Evolutionary conservation across 2,797 vertebrate genomes (phyloP).

Genomic region (Melanotaenia nigrans): DNA sequence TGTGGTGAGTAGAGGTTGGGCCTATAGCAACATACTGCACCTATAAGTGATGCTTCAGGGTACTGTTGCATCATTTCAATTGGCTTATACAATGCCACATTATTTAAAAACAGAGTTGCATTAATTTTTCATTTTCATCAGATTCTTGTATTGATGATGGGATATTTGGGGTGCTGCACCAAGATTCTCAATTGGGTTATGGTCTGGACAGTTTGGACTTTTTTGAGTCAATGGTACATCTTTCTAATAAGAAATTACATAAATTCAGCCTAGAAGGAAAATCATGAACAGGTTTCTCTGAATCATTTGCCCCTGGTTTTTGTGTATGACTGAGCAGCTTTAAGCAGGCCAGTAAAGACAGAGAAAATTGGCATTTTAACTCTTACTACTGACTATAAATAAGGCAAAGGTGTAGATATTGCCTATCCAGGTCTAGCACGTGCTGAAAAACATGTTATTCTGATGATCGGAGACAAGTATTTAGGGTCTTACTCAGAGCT

Average conservation of each 20-base stretch:
- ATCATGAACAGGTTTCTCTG: background rate
- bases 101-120: background rate
- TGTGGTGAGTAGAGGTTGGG: background rate
- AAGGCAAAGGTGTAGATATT: background rate
- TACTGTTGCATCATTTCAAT: too few relatives aligned
- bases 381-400: background rate
- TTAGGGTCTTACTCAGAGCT: background rate
- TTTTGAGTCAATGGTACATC: background rate
- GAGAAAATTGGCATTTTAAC: background rate
- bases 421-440: background rate
- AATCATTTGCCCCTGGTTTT: background rate
- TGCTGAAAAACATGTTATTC: background rate
- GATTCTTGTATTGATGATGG: background rate
- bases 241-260: background rate
- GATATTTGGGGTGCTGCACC: background rate
- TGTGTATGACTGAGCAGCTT: background rate
- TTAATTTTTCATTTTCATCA: background rate
- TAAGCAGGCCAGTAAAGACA: background rate
- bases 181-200: background rate
- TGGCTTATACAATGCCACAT: too few relatives aligned
- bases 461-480: background rate
- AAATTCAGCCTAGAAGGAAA: background rate
- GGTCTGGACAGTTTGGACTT: background rate
- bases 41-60: background rate
- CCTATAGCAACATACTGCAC: background rate